Evolutionary conservation across 2,113 vertebrate species (phyloP), one percentile per base, ranked within the genome.

Genomic region (Dryoscopus gambensis): DNA sequence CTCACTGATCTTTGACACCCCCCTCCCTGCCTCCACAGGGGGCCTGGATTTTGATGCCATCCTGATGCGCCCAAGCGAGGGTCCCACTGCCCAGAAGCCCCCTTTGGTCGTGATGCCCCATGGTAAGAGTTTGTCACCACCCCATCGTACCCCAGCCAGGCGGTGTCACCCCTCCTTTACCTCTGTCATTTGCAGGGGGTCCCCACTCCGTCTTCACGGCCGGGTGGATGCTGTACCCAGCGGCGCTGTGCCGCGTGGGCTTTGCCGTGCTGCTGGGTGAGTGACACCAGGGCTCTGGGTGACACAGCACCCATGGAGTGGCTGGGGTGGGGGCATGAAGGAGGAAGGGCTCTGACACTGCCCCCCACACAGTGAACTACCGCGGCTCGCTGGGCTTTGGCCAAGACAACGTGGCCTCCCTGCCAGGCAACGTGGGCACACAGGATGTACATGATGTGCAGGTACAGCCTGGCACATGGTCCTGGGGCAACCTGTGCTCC

Each of bases 381-480:
- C 98, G 99, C 0, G 99, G 99, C 42, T 99, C 99, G 1, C 90
- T 98, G 44, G 99, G 99, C 68, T 99, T 98, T 11, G 99, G 99
- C 67, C 99, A 99, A 97, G 98, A 99, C 97, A 99, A 56, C 9
- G 97, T 99, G 92, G 89, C 97, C 64, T 99, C 99, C 13, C 97
- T 99, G 80, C 98, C 97, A 5, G 99, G 99, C 68, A 98, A 98
- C 11, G 96, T 99, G 73, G 99, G 99, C 90, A 96, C 96, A 6
- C 99, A 99, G 96, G 99, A 99, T 3, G 99, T 99, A 60, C 97
- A 81, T 31, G 99, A 99, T 42, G 98, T 99, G 79, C 99, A 99
- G 97, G 99, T 99, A 97, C 1, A 42, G 37, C 47, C 22, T 16
- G 3, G 4, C 12, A 13, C 1, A 0, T 0, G 2, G 24, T 69